phyloP scores from a whole-genome alignment of 2,888 invertebrate genomes.

The Drosophila mercatorum region DNA sequence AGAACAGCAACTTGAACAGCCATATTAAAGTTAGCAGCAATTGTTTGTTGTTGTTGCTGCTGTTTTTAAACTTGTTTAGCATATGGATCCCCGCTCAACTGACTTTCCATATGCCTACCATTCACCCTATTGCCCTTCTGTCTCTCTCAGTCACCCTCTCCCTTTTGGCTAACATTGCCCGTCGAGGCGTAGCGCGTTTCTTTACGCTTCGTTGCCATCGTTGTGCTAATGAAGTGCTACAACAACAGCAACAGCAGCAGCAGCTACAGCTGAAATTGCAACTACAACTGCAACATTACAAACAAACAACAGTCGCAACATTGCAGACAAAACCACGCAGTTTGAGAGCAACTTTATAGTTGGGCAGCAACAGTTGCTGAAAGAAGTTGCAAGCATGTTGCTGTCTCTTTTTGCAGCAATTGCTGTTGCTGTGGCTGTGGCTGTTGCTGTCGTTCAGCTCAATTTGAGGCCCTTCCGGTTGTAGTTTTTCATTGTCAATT shows the following conservation, averaged over 20 bases:
- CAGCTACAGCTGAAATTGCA: slow-evolving; percentile 35
- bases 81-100: slow-evolving; percentile 37
- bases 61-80: slow-evolving; percentile 41
- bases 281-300: slow-evolving; percentile 32
- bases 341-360: slow-evolving; percentile 26
- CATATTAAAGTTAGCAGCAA: slow-evolving; percentile 70
- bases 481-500: slow-evolving; percentile 15
- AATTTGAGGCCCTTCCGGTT: slow-evolving; percentile 27
- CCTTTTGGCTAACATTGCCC: slow-evolving; percentile 41
- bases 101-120: slow-evolving; percentile 22
- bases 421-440: slow-evolving; percentile 1
- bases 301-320: slow-evolving; percentile 34
- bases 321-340: slow-evolving; percentile 27
- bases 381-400: slow-evolving; percentile 16
- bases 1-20: slow-evolving; percentile 40
- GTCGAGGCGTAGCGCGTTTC: slow-evolving; percentile 66
- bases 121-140: slow-evolving; percentile 11
- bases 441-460: slow-evolving; percentile 2
- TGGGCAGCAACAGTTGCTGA: slow-evolving; percentile 20
- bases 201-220: slow-evolving; percentile 71
- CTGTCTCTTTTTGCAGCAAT: not conserved
- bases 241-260: slow-evolving; percentile 23
- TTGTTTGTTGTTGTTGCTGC: slow-evolving; percentile 24
- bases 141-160: slow-evolving; percentile 12
- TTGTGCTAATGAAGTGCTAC: slow-evolving; percentile 72